Evolutionary conservation across 37 sponge, comb jelly and placozoan species (phyloP).

Genomic region (Lycopodina hypogea): DNA sequence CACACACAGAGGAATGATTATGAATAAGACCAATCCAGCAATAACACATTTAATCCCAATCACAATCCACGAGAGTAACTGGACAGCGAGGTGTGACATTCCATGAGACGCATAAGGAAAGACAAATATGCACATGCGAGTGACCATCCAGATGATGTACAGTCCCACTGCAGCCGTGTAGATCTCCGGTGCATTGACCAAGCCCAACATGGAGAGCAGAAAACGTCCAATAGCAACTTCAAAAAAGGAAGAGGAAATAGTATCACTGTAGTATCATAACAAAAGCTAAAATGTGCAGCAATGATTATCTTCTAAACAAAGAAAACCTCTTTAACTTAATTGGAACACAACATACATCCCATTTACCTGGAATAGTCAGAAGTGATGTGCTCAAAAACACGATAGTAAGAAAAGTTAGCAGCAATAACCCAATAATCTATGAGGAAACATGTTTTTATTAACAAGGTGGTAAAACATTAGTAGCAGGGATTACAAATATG

Average conservation of each 20-base stretch:
- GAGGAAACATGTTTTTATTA: not conserved
- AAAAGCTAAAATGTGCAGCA: not conserved
- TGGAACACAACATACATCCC: not conserved
- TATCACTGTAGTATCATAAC: not conserved
- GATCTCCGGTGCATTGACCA: slow-evolving; percentile 71
- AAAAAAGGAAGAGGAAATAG: not conserved
- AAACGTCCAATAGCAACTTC: slow-evolving; percentile 74
- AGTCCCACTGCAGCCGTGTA: slow-evolving; percentile 90
- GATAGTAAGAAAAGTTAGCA: slow-evolving; percentile 32
- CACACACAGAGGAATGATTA: slow-evolving; percentile 85
- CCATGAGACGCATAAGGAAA: slow-evolving; percentile 24
- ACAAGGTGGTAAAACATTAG: too few species aligned
- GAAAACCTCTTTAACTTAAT: not conserved
- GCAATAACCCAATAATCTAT: slow-evolving; percentile 46
- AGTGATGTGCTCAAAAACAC: slow-evolving; percentile 53
- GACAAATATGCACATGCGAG: slow-evolving; percentile 18
- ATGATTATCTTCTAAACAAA: not conserved
- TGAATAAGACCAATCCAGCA: slow-evolving; percentile 75
- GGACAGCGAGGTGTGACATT: not conserved
- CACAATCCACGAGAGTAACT: slow-evolving; percentile 28
- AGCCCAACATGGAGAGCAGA: slow-evolving; percentile 57
- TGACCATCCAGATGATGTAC: slow-evolving; percentile 71
- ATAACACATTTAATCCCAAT: slow-evolving; percentile 67
- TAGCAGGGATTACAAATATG: too few species aligned
- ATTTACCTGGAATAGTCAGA: slow-evolving; percentile 66